These are phyloP conservation scores for Galemys pyrenaicus DNA, from an alignment of 2,113 vertebrate genomes.

Conservation along the genomic window DNA sequence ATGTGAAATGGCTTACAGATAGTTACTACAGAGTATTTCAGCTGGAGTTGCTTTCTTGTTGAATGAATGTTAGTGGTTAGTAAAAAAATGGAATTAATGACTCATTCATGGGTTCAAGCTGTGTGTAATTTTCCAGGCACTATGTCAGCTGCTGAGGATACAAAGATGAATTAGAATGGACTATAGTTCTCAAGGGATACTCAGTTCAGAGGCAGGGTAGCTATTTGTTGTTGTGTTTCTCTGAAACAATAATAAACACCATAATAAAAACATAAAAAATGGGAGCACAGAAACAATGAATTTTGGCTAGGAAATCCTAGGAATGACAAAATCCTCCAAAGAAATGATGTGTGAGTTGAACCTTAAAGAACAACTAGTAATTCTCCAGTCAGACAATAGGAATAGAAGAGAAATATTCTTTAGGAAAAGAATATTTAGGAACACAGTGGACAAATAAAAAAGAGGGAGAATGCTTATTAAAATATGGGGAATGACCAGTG, in stretches of 20 bases:
- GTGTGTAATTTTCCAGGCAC: not conserved
- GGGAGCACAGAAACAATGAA: not conserved
- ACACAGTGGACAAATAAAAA: not conserved
- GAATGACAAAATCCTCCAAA: not conserved
- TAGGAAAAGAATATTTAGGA: not conserved
- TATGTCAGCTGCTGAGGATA: not conserved
- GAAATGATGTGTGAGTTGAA: not conserved
- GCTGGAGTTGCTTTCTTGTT: not conserved
- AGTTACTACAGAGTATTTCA: not conserved
- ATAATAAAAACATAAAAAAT: not conserved
- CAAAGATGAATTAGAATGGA: not conserved
- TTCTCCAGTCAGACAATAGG: not conserved
- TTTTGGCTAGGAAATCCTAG: not conserved
- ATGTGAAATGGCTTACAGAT: not conserved
- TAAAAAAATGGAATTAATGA: constrained; percentile 10
- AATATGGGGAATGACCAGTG: too few species aligned
- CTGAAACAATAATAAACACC: not conserved
- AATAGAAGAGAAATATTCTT: not conserved
- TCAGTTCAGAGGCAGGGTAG: not conserved
- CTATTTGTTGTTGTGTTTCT: not conserved
- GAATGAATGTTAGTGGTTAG: not conserved
- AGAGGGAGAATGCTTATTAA: not conserved
- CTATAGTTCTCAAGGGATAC: not conserved
- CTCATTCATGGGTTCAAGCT: not conserved
- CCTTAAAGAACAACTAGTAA: not conserved